phyloP scores from a whole-genome alignment of 1,140 invertebrate species.

The Aricia agestis region DNA sequence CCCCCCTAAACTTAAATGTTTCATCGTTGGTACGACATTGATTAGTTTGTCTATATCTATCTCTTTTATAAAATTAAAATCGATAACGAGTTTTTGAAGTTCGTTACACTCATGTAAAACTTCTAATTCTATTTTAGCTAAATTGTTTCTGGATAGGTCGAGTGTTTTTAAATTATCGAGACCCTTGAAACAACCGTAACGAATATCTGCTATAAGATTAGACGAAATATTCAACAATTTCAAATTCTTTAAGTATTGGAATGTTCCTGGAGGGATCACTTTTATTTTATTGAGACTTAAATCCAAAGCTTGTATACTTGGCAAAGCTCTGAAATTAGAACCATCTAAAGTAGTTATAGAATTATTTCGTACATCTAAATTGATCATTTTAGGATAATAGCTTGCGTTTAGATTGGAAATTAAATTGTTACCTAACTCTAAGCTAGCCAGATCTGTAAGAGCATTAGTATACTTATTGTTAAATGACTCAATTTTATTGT shows the following conservation, averaged over 20 bases:
- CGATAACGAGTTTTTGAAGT: constrained; percentile 49
- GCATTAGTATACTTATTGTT: constrained; percentile 47
- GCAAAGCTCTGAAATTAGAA: constrained; percentile 38
- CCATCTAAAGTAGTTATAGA: constrained; percentile 38
- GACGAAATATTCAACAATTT: constrained; percentile 56
- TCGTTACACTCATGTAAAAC: constrained; percentile 56
- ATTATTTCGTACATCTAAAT: constrained; percentile 49
- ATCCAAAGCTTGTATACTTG: constrained; percentile 45
- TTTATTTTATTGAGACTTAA: constrained; percentile 49
- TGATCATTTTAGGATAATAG: constrained; percentile 46
- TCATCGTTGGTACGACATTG: constrained; percentile 38
- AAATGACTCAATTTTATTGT: constrained; percentile 49
- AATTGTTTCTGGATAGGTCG: constrained; percentile 54
- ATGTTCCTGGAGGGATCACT: constrained; percentile 48
- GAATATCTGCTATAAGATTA: constrained; percentile 42
- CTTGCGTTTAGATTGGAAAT: constrained; percentile 42
- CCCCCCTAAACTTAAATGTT: constrained; percentile 52
- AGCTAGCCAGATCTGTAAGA: constrained; percentile 37
- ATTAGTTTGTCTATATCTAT: constrained; percentile 49
- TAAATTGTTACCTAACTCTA: constrained; percentile 44
- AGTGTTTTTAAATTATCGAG: constrained; percentile 47
- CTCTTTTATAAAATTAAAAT: constrained; percentile 51
- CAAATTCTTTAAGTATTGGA: constrained; percentile 48
- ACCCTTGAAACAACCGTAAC: constrained; percentile 54
- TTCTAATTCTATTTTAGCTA: constrained; percentile 44